These are phyloP conservation scores for Mizuhopecten yessoensis DNA, from an alignment of 1,140 invertebrate genomes.

Conservation along the genomic window DNA sequence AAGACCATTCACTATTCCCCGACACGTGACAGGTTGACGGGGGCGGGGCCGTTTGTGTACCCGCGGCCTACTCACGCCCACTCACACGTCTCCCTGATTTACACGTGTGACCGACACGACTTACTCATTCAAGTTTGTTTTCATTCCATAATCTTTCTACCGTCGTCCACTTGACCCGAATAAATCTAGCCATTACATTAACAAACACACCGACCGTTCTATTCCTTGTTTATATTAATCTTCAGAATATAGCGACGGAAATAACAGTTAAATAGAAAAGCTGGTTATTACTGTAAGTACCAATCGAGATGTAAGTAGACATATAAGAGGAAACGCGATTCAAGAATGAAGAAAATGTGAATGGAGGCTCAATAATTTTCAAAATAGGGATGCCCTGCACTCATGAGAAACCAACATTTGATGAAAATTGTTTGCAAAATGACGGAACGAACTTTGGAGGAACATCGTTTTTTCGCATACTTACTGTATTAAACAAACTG, in stretches of 20 bases:
- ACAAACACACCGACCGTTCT: not conserved
- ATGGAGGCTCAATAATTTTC: not conserved
- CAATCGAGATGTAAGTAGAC: conserved; percentile 12
- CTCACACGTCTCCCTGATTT: not conserved
- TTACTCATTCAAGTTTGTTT: conserved; percentile 27
- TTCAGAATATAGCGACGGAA: not conserved
- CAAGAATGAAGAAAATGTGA: not conserved
- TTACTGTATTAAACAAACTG: too few relatives aligned
- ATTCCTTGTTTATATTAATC: not conserved
- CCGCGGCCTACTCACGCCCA: not conserved
- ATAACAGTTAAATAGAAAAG: not conserved
- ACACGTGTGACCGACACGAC: not conserved
- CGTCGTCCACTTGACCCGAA: conserved; percentile 30
- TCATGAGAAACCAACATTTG: not conserved
- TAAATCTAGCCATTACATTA: conserved; percentile 7
- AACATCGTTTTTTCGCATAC: too few relatives aligned
- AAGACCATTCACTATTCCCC: not conserved
- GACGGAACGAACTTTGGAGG: not conserved
- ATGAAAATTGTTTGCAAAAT: not conserved
- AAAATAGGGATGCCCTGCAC: too few relatives aligned
- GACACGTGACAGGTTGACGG: not conserved
- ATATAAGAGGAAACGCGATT: not conserved
- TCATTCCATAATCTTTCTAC: not conserved
- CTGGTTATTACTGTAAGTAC: conserved; percentile 6
- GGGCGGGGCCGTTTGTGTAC: not conserved